phyloP scores from a whole-genome alignment of 2,113 vertebrate species.

The Galemys pyrenaicus region DNA sequence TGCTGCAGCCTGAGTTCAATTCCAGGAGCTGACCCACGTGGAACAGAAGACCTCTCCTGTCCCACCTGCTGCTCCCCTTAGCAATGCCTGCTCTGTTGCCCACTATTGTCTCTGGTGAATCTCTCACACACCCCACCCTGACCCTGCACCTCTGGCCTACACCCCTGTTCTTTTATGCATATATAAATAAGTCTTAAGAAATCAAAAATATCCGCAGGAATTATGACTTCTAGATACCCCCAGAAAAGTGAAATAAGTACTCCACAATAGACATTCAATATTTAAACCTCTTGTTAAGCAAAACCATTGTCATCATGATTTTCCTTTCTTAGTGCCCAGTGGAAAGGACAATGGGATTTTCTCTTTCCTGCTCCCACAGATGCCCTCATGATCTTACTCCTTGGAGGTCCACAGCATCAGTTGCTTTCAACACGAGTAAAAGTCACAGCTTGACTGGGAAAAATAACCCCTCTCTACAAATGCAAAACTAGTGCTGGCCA shows the following conservation, averaged over 20 bases:
- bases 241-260: not conserved
- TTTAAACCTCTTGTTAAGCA: constrained; percentile 48
- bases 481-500: not conserved
- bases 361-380: not conserved
- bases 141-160: too few species aligned
- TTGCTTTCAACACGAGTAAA: constrained; percentile 4
- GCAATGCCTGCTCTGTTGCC: too few species aligned
- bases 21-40: too few species aligned
- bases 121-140: too few species aligned
- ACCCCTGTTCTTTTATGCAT: too few species aligned
- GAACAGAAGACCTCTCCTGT: too few species aligned
- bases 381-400: not conserved
- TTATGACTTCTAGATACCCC: not conserved
- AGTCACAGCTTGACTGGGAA: not conserved
- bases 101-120: too few species aligned
- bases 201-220: not conserved
- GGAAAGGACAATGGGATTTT: not conserved
- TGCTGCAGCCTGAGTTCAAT: too few species aligned
- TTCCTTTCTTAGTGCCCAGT: not conserved
- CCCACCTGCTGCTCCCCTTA: too few species aligned
- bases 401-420: not conserved
- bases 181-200: not conserved
- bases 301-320: not conserved
- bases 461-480: not conserved
- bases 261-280: constrained; percentile 14